Evolutionary conservation across 2,888 invertebrate genomes (phyloP), one percentile per base, ranked within the genome.

Genomic region (Congeria kusceri): DNA sequence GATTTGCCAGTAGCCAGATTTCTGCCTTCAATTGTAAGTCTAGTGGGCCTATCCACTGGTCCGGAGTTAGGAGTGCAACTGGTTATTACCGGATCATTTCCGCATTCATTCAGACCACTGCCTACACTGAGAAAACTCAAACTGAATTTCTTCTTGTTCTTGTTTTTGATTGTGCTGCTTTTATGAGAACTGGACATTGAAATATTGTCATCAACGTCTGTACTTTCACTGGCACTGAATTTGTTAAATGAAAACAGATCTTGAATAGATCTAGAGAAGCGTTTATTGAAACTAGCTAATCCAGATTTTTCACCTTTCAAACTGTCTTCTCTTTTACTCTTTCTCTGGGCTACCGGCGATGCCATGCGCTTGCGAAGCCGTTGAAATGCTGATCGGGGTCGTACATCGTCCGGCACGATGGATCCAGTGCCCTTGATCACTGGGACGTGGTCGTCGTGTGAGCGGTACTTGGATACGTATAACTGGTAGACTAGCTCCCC

Each of bases 401-500:
- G 71, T 15, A 76, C 73, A 20, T 76, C 49, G 2, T 78, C 73
- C 9, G 77, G 78, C 4, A 63, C 70, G 27, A 62, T 67, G 28
- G 72, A 56, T 1, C 65, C 49, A 53, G 25, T 25, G 23, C 66
- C 65, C 67, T 77, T 79, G 20, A 85, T 80, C 4, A 83, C 64
- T 1, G 79, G 81, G 15, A 83, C 57, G 56, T 76, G 80, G n/a
- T 83, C 83, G 15, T 76, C 76, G 15, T 80, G 77, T 4, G 79
- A 63, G 28, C 87, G 82, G 64, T 85, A 84, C 67, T 87, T 90
- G 53, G 92, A 91, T n/a, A 93, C 87, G 83, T 90, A 92, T 53
- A 90, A 90, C 86, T 91, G 90, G 67, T 89, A 92, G 25, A 89
- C 83, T 20, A 93, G 84, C 61, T 91, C 91, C 25, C 92, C 93